phyloP scores from a whole-genome alignment of 2,888 invertebrate species.

The Melitaea athalia region DNA sequence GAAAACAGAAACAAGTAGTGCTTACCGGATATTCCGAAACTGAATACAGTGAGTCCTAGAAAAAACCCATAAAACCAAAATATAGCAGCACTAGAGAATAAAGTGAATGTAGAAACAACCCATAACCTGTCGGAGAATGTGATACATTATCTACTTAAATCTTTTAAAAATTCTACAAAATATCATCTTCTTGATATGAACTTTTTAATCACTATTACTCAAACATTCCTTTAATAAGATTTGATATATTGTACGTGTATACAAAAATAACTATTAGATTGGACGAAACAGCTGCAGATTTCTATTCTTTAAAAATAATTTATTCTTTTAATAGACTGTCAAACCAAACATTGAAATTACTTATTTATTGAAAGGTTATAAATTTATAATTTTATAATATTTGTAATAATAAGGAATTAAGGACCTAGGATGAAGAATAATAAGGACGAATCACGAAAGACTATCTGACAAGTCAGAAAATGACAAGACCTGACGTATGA shows the following conservation, averaged over 20 bases:
- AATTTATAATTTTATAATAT: no score
- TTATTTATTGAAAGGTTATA: background rate
- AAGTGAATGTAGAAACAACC: slow-evolving; percentile 88
- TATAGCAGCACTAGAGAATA: slow-evolving; percentile 88
- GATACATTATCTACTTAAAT: slow-evolving; percentile 59
- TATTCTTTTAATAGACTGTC: background rate
- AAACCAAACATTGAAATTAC: background rate
- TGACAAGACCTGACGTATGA: no score
- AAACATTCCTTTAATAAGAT: background rate
- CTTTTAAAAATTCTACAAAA: slow-evolving; percentile 18
- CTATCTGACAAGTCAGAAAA: background rate
- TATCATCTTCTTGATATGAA: slow-evolving; percentile 21
- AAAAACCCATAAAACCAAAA: slow-evolving; percentile 93
- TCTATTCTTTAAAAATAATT: background rate
- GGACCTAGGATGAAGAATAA: no score
- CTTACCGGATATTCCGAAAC: slow-evolving; percentile 87
- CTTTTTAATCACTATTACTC: background rate
- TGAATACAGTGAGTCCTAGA: slow-evolving; percentile 86
- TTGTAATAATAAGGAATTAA: background rate
- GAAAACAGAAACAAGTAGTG: background rate
- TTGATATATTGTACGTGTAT: background rate
- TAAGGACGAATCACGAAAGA: no score
- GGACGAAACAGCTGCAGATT: background rate
- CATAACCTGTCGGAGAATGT: slow-evolving; percentile 85
- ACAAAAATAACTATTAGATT: slow-evolving; percentile 1